Conservation (phyloP, 92 coral and sea anemone genomes). For the Epizoanthus illoricatus region DNA sequence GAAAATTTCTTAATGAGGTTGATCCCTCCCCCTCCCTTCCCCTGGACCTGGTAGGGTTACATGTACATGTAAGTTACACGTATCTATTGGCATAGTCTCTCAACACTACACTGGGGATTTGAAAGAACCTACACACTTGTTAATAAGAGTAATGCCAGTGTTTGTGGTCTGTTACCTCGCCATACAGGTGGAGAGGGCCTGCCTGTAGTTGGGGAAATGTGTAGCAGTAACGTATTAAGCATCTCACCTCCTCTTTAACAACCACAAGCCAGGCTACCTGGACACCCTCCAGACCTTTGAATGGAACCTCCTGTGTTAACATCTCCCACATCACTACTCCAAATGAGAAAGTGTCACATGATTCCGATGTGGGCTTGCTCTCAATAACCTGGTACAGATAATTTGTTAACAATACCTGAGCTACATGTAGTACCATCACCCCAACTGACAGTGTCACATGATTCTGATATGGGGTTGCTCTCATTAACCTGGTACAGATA, state of each 20-base stretch:
- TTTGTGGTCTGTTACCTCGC: no score
- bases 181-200: neutral
- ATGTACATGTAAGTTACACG: no score
- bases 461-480: slow-evolving; percentile 79
- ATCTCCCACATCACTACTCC: slow-evolving; percentile 93
- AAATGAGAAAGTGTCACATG: slow-evolving; percentile 83
- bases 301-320: slow-evolving; percentile 83
- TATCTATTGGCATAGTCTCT: no score
- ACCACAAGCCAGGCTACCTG: slow-evolving; percentile 91
- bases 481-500: slow-evolving; percentile 66
- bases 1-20: no score
- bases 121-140: no score
- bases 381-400: slow-evolving; percentile 67
- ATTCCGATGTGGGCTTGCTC: slow-evolving; percentile 78
- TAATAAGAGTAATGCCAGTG: no score
- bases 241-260: slow-evolving; percentile 66
- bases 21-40: no score
- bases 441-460: slow-evolving; percentile 63
- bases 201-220: neutral
- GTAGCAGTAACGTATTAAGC: neutral
- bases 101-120: no score
- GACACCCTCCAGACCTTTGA: slow-evolving; percentile 79
- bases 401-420: neutral
- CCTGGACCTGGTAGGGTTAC: no score
- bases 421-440: no score